Evolutionary conservation across 1,140 invertebrate genomes (phyloP), one percentile per base, ranked within the genome.

Genomic region (Drosophila tristis): DNA sequence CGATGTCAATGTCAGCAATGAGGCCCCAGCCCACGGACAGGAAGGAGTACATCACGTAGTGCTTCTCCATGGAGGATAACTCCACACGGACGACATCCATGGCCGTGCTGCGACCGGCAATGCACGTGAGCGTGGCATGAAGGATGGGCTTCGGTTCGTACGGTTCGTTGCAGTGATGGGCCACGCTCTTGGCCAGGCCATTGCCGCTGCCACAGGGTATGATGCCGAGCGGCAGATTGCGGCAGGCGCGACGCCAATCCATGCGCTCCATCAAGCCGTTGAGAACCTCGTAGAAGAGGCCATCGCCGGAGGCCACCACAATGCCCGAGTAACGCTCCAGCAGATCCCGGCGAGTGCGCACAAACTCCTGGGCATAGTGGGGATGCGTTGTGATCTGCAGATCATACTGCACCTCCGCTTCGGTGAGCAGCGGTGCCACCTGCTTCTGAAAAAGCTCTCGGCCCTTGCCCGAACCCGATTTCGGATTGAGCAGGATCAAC

Each of bases 151-250:
- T 96, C 2, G 95, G 93, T 55, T 96, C 94, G 90, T 97, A 96
- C 0, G 97, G 97, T 90, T 98, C 97, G 70, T 97, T 98, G 93
- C 90, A 87, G 93, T 93, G 91, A 95, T 94, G 78, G 50, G 95
- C 95, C 57, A 99, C 95, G 48, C 97, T 96, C 84, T 96, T 96
- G 42, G 97, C 97, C 13, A 99, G 91, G 2, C 98, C 98, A 93
- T 99, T 99, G 20, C 98, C 98, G 6, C 98, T 99, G 25, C 98
- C 98, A 80, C 97, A 98, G 0, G 98, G 98, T 89, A 99, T 95
- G 29, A 98, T 95, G 1, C 97, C 98, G 2, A 99, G 84, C 0
- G 98, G 96, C 8, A 97, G 93, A 70, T 95, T 94, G 11, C 94
- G 93, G 9, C 98, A 93, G 0, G 95, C 96, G 62, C 94, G 94